phyloP scores from a whole-genome alignment of 2,888 invertebrate genomes.

The Electrophaes corylata region DNA sequence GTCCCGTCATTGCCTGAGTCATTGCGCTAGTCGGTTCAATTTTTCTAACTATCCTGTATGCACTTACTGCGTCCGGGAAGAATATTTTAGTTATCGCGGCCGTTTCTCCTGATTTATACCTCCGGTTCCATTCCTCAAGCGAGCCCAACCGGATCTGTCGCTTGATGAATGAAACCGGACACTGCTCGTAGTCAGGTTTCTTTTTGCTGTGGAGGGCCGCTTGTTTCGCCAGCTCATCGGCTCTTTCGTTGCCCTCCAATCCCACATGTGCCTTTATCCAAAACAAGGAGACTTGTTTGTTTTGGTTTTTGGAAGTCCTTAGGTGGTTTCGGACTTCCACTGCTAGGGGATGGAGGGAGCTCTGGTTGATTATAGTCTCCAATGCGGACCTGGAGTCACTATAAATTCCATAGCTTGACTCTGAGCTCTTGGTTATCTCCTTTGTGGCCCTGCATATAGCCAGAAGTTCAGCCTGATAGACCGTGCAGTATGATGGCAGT shows the following conservation, averaged over 20 bases:
- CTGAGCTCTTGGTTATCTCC: no score
- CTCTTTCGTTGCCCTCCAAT: constrained; percentile 23
- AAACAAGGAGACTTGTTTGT: no score
- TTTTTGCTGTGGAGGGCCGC: constrained; percentile 7
- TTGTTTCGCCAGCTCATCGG: constrained; percentile 16
- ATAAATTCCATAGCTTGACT: neutral
- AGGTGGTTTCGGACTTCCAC: no score
- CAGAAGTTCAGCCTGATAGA: constrained; percentile 4
- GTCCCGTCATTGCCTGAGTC: no score
- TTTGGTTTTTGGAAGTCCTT: no score
- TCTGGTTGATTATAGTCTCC: neutral
- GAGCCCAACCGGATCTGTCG: neutral
- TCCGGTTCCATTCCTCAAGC: constrained; percentile 8
- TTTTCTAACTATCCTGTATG: no score
- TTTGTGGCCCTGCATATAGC: constrained; percentile 2
- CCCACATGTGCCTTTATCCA: no score
- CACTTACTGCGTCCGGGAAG: no score
- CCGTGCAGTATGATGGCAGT: constrained; percentile 9
- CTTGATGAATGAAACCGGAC: constrained; percentile 20
- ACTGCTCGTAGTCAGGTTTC: constrained; percentile 1
- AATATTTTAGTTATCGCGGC: no score
- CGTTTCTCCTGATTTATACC: no score
- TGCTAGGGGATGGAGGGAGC: constrained; percentile 1
- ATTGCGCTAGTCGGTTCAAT: no score
- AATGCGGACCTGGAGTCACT: constrained; percentile 15